A percentile compares a stretch with the other conserved stretches of the same genome.
Evolutionary conservation across 1,140 invertebrate genomes (phyloP).

Genomic region (Conus betulinus): DNA sequence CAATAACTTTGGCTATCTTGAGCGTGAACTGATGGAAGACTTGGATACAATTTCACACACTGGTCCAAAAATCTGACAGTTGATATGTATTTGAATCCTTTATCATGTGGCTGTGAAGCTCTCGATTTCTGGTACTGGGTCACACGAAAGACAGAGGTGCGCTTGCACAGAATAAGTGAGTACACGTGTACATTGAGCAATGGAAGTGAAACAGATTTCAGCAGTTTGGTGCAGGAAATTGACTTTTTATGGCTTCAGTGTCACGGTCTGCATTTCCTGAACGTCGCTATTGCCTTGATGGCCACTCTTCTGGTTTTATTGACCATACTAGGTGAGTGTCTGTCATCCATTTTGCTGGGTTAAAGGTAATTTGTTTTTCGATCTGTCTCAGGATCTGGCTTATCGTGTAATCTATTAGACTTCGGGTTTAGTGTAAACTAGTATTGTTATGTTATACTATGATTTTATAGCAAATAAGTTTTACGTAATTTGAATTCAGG

Average conservation of each 20-base stretch:
- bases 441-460: neutral
- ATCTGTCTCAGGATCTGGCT: no score
- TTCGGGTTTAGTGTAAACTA: neutral
- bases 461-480: no score
- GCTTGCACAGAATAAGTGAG: neutral
- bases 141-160: neutral
- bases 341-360: neutral
- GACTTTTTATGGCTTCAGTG: constrained; percentile 15
- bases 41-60: neutral
- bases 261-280: neutral
- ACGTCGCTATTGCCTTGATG: neutral
- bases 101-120: neutral
- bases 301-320: neutral
- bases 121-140: constrained; percentile 15
- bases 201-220: neutral
- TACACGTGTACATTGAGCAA: constrained; percentile 5
- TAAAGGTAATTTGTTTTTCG: no score
- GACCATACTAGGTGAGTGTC: neutral
- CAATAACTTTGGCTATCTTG: constrained; percentile 5
- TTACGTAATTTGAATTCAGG: no score
- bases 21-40: neutral
- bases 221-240: neutral
- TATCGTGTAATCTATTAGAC: no score
- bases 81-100: neutral
- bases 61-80: neutral